Base-by-base conservation (phyloP, 2,113 vertebrate genomes). In the Riparia riparia region DNA sequence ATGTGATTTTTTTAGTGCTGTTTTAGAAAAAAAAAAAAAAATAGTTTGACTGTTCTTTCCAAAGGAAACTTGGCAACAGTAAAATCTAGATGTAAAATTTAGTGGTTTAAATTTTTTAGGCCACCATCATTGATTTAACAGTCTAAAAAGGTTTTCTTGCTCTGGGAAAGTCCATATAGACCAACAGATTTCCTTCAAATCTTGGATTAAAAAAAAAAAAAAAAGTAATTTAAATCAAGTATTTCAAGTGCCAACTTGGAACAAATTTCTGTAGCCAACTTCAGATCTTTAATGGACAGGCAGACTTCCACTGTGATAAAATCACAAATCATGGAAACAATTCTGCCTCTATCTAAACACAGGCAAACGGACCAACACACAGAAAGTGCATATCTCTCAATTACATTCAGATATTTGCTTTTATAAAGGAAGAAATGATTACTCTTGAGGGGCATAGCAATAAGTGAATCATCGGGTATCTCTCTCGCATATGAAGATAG, bases 91-190 rank as follows among this genome's bases (percentile, higher is more conserved):
- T 64, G 47, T n/a, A 94, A 89, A 90, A 90, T 68, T 76, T 51
- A 83, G 68, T 81, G 60, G n/a, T 91, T 89, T 82, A 81, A 83
- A 94, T 65, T 86, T 93, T 89, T 89, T 56, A 93, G 95, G 77
- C 96, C 96, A 96, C 96, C 90, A 90, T 21, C 88, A 92, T 78
- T 78, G 84, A 81, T 89, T 84, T 90, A 81, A 71, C 25, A 78
- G 34, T 39, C 56, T 72, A 56, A 94, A 92, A 73, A 73, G 1
- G 28, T 85, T 42, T 60, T 93, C 41, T 78, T 89, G 37, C 17
- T 90, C 49, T 84, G 51, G 22, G 25, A 74, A 71, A 86, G 24
- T 92, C 41, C 32, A 73, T 71, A 37, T 19, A 71, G 42, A 77
- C 42, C 58, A 51, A 41, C 6, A 14, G 31, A 61, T 86, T 54